phyloP scores from a whole-genome alignment of 2,113 vertebrate genomes.

The Theropithecus gelada region DNA sequence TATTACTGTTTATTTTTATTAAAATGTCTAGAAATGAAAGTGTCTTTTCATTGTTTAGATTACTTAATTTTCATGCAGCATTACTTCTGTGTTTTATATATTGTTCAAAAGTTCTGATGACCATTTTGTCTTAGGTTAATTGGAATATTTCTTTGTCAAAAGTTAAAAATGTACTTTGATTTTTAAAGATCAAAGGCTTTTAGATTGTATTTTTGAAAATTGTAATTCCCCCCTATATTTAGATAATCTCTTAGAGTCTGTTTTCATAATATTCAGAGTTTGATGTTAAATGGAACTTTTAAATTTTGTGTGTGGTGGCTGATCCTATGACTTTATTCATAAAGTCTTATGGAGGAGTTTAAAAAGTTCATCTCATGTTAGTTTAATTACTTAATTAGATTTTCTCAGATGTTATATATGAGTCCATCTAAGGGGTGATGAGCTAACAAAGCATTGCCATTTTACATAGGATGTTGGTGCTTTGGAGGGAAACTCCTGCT shows the following conservation, averaged over 20 bases:
- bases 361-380: neutral
- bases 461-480: neutral
- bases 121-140: neutral
- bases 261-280: neutral
- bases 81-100: neutral
- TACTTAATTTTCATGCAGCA: neutral
- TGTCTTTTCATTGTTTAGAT: neutral
- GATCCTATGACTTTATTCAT: neutral
- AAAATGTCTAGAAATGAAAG: neutral
- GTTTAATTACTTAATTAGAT: neutral
- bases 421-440: rapidly evolving
- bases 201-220: neutral
- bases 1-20: neutral
- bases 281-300: neutral
- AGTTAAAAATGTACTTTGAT: neutral
- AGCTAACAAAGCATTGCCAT: neutral
- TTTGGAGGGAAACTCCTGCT: neutral
- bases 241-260: neutral
- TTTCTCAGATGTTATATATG: neutral
- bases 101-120: neutral
- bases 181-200: neutral
- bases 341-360: neutral
- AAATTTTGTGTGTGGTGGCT: neutral
- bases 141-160: neutral
- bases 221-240: neutral